phyloP scores from a whole-genome alignment of 23 tunicate species.

The Botrylloides violaceus region DNA sequence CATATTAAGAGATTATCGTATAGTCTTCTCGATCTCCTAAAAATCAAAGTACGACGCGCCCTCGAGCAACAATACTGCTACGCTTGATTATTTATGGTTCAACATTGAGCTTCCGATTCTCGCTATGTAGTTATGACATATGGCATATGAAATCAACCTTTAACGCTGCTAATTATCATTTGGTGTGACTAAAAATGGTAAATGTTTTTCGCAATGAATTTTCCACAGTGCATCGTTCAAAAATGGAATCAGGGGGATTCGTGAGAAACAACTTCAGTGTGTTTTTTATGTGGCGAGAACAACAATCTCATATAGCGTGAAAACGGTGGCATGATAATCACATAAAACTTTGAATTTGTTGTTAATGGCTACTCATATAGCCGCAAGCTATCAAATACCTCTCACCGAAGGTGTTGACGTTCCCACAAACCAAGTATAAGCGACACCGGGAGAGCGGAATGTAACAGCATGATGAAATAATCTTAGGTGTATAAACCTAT shows the following conservation, averaged over 20 bases:
- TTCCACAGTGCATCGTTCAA: too few relatives aligned
- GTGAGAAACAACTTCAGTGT: too few relatives aligned
- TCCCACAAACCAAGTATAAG: background rate
- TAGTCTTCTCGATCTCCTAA: too few relatives aligned
- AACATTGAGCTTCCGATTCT: constrained; percentile 1
- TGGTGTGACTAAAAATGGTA: too few relatives aligned
- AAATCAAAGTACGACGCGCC: background rate
- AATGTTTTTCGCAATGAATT: too few relatives aligned
- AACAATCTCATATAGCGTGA: background rate
- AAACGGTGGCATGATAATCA: background rate
- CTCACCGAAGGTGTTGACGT: background rate
- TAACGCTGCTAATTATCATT: too few relatives aligned
- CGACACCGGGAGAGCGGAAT: background rate
- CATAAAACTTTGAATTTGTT: background rate
- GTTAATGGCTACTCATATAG: background rate
- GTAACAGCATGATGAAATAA: background rate
- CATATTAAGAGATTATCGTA: background rate
- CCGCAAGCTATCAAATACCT: background rate
- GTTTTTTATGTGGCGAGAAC: background rate
- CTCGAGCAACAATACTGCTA: constrained; percentile 1
- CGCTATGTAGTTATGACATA: too few relatives aligned
- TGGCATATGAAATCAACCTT: too few relatives aligned
- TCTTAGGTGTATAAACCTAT: too few relatives aligned
- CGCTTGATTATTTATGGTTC: constrained; percentile 1
- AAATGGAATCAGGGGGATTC: too few relatives aligned